These are phyloP conservation scores for Panthera uncia DNA, from an alignment of 2,113 vertebrate species.

Conservation along the genomic window DNA sequence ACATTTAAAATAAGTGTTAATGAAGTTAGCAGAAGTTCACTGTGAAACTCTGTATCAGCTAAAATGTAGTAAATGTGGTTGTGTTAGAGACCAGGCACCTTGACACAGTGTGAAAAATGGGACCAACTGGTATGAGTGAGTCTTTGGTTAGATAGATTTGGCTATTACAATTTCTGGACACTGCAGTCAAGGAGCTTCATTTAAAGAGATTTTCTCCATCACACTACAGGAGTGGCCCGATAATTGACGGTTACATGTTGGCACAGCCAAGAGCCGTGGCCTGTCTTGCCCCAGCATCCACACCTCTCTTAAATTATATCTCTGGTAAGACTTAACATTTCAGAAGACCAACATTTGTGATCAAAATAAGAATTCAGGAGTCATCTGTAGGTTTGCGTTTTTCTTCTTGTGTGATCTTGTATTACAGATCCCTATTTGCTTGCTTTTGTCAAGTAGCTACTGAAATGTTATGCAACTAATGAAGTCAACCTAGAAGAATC, in stretches of 20 bases:
- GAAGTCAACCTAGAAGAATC: not conserved
- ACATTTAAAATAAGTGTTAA: not conserved
- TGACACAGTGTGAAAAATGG: not conserved
- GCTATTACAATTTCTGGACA: not conserved
- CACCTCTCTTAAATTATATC: constrained; percentile 11
- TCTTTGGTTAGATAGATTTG: not conserved
- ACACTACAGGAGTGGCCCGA: not conserved
- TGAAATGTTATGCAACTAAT: not conserved
- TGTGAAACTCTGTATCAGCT: not conserved
- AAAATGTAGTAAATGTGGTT: not conserved
- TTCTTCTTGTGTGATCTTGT: not conserved
- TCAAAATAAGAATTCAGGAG: not conserved
- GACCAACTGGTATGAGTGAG: not conserved
- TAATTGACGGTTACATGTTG: not conserved
- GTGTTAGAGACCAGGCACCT: not conserved
- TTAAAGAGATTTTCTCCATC: not conserved
- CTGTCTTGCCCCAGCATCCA: not conserved
- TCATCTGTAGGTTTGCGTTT: not conserved
- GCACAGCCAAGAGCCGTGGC: not conserved
- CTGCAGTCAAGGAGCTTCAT: not conserved
- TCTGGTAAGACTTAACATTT: constrained; percentile 22
- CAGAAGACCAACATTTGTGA: constrained; percentile 1
- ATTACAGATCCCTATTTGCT: not conserved
- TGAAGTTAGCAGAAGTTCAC: not conserved
- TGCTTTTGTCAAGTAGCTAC: not conserved